Evolutionary conservation across 2,888 invertebrate genomes (phyloP).

Genomic region (Melanchra persicariae): DNA sequence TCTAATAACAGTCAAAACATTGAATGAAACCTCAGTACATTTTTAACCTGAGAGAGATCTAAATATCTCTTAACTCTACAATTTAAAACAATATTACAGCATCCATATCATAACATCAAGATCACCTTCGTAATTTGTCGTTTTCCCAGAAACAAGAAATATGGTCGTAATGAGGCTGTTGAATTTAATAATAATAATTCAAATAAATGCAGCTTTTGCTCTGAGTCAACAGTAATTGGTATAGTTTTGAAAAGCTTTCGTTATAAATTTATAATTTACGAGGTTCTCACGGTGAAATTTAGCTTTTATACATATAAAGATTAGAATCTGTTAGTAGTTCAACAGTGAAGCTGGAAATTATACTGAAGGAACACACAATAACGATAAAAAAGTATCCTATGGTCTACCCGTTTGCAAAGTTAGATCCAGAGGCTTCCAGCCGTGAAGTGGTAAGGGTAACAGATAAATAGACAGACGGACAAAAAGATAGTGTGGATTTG

Average conservation of each 20-base stretch:
- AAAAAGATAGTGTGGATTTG: background rate
- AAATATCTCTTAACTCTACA: conserved; percentile 74
- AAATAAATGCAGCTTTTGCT: conserved; percentile 57
- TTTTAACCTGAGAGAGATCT: conserved; percentile 58
- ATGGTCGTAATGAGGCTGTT: conserved; percentile 74
- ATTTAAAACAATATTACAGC: conserved; percentile 72
- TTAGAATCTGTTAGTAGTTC: no score
- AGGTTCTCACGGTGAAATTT: conserved; percentile 58
- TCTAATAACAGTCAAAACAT: conserved; percentile 6
- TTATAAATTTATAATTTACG: conserved; percentile 58
- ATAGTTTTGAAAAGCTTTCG: conserved; percentile 62
- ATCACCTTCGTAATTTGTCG: conserved; percentile 84
- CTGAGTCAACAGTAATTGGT: conserved; percentile 73
- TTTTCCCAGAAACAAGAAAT: conserved; percentile 81
- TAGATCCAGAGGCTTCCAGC: no score
- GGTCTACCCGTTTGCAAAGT: no score
- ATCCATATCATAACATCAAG: conserved; percentile 76
- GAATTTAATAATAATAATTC: conserved; percentile 63
- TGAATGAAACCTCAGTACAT: conserved; percentile 3
- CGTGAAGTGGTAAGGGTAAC: no score
- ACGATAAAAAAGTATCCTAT: no score
- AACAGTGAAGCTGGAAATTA: no score
- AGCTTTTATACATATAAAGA: background rate
- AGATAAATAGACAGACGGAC: no score
- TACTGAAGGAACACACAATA: no score